Evolutionary conservation across 2,888 invertebrate genomes (phyloP).

Genomic region (Imbricaverruca yamaguchii): DNA sequence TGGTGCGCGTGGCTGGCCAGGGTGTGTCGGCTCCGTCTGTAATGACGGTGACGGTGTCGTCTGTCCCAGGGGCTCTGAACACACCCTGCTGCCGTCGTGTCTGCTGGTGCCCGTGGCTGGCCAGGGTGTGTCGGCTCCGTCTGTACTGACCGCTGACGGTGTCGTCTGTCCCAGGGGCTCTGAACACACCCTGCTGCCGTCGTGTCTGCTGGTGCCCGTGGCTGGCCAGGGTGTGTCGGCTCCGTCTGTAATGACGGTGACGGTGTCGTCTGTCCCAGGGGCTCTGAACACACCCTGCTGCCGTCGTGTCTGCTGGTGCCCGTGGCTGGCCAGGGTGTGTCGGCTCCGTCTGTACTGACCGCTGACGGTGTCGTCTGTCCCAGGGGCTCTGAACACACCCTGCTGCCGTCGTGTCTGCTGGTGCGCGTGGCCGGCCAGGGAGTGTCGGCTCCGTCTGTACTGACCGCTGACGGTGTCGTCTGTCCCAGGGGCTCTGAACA

Average conservation of each 20-base stretch:
- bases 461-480: too few species aligned
- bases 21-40: not conserved
- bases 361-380: not conserved
- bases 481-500: not conserved
- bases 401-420: conserved; percentile 2
- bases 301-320: conserved; percentile 12
- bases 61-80: not conserved
- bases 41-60: too few species aligned
- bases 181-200: not conserved
- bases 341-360: too few species aligned
- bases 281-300: not conserved
- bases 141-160: too few species aligned
- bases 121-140: not conserved
- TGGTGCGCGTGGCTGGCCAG: conserved; percentile 15
- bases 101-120: conserved; percentile 13
- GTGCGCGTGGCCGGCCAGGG: conserved; percentile 14
- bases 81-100: not conserved
- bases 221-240: not conserved
- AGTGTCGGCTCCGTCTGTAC: too few species aligned
- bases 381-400: not conserved
- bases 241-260: too few species aligned
- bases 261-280: not conserved
- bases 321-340: not conserved
- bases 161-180: not conserved
- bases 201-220: conserved; percentile 9